Evolutionary conservation across 2,888 invertebrate species (phyloP).

Genomic region (Euclidia mi): DNA sequence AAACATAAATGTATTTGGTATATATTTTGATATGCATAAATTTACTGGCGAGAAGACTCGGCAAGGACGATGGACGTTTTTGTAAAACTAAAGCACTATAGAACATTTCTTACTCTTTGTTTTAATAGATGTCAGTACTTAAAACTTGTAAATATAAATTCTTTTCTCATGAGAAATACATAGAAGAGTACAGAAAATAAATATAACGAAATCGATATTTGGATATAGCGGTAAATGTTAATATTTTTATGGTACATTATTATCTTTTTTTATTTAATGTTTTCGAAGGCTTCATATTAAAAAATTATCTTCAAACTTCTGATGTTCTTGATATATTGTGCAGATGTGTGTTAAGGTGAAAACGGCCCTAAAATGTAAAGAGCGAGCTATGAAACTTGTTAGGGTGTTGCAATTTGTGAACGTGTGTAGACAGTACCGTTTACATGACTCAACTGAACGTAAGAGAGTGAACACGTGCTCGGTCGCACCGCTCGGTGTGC

Average conservation of each 20-base stretch:
- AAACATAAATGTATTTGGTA: slow-evolving; percentile 78
- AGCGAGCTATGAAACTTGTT: slow-evolving; percentile 55
- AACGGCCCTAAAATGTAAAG: slow-evolving; percentile 68
- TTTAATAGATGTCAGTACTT: slow-evolving; percentile 82
- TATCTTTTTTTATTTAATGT: slow-evolving; percentile 62
- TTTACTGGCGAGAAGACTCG: slow-evolving; percentile 77
- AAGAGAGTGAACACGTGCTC: slow-evolving; percentile 17
- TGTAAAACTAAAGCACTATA: slow-evolving; percentile 67
- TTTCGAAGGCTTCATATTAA: slow-evolving; percentile 69
- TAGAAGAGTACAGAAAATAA: slow-evolving; percentile 75
- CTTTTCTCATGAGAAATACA: slow-evolving; percentile 70
- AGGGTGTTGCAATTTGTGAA: slow-evolving; percentile 53
- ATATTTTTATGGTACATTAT: slow-evolving; percentile 75
- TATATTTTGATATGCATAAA: slow-evolving; percentile 87
- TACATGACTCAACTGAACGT: slow-evolving; percentile 28
- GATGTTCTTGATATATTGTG: slow-evolving; percentile 67
- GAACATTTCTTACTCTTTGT: slow-evolving; percentile 66
- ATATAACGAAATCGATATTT: slow-evolving; percentile 74
- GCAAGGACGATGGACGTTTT: slow-evolving; percentile 63
- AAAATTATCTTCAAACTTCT: slow-evolving; percentile 67
- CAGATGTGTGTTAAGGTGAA: slow-evolving; percentile 70
- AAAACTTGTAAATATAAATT: slow-evolving; percentile 72
- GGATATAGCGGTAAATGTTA: slow-evolving; percentile 77
- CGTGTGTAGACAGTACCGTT: slow-evolving; percentile 34
- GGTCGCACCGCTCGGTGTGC: no score